Percentiles rank a stretch among this genome's conserved stretches.
phyloP scores from a whole-genome alignment of 1,140 invertebrate species.

The Panonychus citri region DNA sequence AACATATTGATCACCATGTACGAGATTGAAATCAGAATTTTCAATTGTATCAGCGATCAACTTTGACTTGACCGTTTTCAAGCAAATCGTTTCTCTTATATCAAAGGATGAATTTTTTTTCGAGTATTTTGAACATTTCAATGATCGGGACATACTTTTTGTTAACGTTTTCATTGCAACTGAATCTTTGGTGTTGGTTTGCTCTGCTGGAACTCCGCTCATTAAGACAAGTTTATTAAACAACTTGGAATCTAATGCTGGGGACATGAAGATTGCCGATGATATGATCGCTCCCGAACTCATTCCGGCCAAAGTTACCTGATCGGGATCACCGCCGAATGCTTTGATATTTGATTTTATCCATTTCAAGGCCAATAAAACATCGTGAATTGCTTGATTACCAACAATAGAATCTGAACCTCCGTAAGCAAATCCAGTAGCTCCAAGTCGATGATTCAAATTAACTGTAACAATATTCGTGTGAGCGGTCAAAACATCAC shows the following conservation, averaged over 20 bases:
- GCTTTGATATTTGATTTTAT: conserved; percentile 27
- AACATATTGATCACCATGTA: too few relatives aligned
- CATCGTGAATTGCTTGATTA: conserved; percentile 30
- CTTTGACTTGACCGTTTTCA: too few relatives aligned
- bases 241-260: neutral
- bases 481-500: conserved; percentile 13
- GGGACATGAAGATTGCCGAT: neutral
- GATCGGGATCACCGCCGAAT: conserved; percentile 32
- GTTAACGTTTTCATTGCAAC: neutral
- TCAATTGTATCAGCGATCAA: too few relatives aligned
- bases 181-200: neutral
- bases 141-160: neutral
- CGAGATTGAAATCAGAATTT: too few relatives aligned
- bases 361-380: conserved; percentile 29
- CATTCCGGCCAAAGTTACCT: conserved; percentile 36
- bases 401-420: conserved; percentile 14
- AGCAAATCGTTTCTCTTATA: too few relatives aligned
- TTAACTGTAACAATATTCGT: conserved; percentile 36
- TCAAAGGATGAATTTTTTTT: neutral
- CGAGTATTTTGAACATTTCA: neutral
- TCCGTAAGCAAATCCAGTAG: conserved; percentile 10
- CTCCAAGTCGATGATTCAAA: conserved; percentile 33
- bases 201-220: neutral
- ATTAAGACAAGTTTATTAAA: neutral
- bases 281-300: conserved; percentile 26